Conservation (phyloP, 2,888 invertebrate genomes). For the Colletes collaris region DNA sequence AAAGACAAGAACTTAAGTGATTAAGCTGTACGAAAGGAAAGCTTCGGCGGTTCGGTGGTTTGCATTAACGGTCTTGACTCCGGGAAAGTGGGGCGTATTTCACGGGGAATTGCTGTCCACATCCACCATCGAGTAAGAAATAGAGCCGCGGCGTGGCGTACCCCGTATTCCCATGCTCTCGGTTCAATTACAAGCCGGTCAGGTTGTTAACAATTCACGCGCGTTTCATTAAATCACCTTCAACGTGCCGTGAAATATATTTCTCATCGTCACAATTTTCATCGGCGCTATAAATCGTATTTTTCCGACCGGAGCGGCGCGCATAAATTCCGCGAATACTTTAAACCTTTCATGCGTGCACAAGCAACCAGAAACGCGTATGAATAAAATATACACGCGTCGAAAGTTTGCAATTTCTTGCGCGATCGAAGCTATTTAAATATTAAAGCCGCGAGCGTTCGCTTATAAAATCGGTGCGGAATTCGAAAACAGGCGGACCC, state of each 20-base stretch:
- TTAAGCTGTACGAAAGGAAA: slow-evolving; percentile 69
- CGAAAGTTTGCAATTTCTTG: slow-evolving; percentile 30
- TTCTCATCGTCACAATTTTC: slow-evolving; percentile 30
- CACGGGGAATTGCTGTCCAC: slow-evolving; percentile 70
- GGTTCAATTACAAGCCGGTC: slow-evolving; percentile 69
- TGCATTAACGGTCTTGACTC: slow-evolving; percentile 72
- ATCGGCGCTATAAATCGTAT: slow-evolving; percentile 5
- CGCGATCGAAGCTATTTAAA: slow-evolving; percentile 25
- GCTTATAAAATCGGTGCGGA: background rate
- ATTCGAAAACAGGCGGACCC: background rate
- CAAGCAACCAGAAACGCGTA: slow-evolving; percentile 2
- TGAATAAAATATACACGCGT: slow-evolving; percentile 25
- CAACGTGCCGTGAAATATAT: slow-evolving; percentile 19
- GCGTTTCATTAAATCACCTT: slow-evolving; percentile 65
- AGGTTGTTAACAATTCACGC: slow-evolving; percentile 61
- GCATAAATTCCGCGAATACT: slow-evolving; percentile 39
- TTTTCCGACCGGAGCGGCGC: slow-evolving; percentile 8
- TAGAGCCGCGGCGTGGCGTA: slow-evolving; percentile 67
- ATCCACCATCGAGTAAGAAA: slow-evolving; percentile 69
- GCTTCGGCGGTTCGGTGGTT: slow-evolving; percentile 68
- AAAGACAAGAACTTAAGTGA: slow-evolving; percentile 71
- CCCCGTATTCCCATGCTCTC: slow-evolving; percentile 61
- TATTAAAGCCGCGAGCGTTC: slow-evolving; percentile 6
- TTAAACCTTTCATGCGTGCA: slow-evolving; percentile 10
- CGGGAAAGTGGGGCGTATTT: slow-evolving; percentile 67